Evolutionary conservation across 2,888 invertebrate genomes (phyloP), one percentile per base, ranked within the genome.

Genomic region (Ecliptopera silaceata): DNA sequence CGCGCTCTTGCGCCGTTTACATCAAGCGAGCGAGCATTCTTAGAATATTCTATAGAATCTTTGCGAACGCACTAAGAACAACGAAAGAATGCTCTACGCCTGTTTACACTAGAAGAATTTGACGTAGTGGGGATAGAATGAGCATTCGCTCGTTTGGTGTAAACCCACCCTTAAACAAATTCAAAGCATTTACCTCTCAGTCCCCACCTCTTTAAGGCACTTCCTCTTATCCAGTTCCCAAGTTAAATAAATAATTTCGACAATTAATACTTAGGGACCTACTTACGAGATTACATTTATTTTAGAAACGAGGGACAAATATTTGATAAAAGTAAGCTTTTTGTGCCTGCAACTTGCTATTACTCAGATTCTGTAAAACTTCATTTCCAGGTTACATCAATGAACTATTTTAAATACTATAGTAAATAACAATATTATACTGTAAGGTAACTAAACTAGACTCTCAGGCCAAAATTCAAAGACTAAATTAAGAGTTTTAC

Each of bases 171-270:
- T 41, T 38, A 52, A 47, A 44, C 34, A 34, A 46, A 15, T 29
- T 34, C 34, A 55, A 61, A 60, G 64, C 59, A 60, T 57, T 46
- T 56, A 66, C 67, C 74, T 69, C 66, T 63, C 52, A 53, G 66
- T 74, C 71, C 66, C 15, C 15, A 74, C 71, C 66, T 34, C 13
- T 13, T 13, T 74, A 75, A 75, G 75, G 75, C 75, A 75, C 75
- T 75, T 66, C 48, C 51, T 73, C 68, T 65, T 20, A 39, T 22
- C 4, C n/a, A n/a, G n/a, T n/a, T n/a, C n/a, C n/a, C n/a, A n/a
- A n/a, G n/a, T n/a, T n/a, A n/a, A 26, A 15, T 39, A 15, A 44
- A 38, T 15, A 34, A 12, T 34, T n/a, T 13, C 34, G 13, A 13
- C 13, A 15, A 34, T 13, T 13, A 15, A 34, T 5, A 8, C 34